phyloP scores from a whole-genome alignment of 2,888 invertebrate genomes.

The Hirtodrosophila histrioides region DNA sequence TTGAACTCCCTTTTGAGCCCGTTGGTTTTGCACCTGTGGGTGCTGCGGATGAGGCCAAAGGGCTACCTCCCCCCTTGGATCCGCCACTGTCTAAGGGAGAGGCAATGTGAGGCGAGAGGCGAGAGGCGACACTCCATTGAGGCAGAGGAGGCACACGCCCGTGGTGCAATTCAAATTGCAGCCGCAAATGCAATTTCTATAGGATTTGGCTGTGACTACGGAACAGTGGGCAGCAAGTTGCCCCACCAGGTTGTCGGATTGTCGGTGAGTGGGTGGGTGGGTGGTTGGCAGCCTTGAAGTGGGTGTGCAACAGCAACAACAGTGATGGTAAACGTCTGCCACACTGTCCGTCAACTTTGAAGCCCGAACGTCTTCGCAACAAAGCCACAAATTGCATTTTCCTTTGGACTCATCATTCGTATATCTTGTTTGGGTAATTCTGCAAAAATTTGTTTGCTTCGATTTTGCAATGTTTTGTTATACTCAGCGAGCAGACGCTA shows the following conservation, averaged over 20 bases:
- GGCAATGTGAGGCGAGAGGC: too few species aligned
- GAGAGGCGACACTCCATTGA: background rate
- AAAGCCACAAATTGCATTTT: conserved; percentile 49
- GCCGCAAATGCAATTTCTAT: conserved; percentile 77
- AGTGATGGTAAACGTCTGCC: conserved; percentile 43
- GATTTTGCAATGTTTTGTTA: conserved; percentile 54
- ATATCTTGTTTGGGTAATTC: conserved; percentile 61
- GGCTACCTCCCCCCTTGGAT: too few species aligned
- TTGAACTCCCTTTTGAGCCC: too few species aligned
- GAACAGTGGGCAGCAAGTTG: conserved; percentile 4
- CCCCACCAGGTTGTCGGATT: too few species aligned
- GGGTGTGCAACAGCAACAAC: conserved; percentile 6
- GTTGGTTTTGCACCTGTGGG: too few species aligned
- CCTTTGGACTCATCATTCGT: conserved; percentile 45
- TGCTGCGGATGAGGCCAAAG: too few species aligned
- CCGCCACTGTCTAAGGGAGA: too few species aligned
- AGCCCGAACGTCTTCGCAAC: conserved; percentile 29
- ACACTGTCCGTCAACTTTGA: conserved; percentile 32
- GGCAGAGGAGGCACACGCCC: conserved; percentile 2
- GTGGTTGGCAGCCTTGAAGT: conserved; percentile 1
- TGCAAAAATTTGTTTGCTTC: conserved; percentile 52
- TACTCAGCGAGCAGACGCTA: background rate
- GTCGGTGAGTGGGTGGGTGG: too few species aligned
- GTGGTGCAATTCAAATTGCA: conserved; percentile 72
- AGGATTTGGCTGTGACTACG: conserved; percentile 55